Evolutionary conservation across 2,888 invertebrate genomes (phyloP), one percentile per base, ranked within the genome.

Genomic region (Synanthedon formicaeformis): DNA sequence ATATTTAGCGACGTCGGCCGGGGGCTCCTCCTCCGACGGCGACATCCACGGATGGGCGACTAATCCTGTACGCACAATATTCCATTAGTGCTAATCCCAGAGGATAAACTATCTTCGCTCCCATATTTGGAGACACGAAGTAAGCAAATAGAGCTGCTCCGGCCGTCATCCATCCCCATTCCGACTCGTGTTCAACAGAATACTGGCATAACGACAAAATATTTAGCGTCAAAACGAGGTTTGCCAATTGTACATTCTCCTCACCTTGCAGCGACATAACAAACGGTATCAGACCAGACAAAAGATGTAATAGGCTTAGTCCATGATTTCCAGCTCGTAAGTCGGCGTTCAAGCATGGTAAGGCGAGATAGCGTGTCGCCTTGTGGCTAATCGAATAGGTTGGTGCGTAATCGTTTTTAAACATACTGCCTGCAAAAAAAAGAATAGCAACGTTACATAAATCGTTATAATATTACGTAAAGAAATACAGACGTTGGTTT

Each of bases 261-360:
- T 72, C 64, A 2, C 73, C 75, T 12, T 71, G 52, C 11, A 84
- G 51, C 0, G 78, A 66, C 54, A 85, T 40, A 0, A 63, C 69
- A 57, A 84, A 82, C 0, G 85, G 85, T 1, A 85, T 55, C 0
- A 81, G 40, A 11, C 84, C 85, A 12, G 83, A 82, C 11, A 77
- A 48, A 11, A 83, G 59, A 52, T 84, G 82, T 3, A 78, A 2
- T 0, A 62, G 41, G 52, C 75, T 69, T 1, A 84, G 1, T 1
- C 54, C 55, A 11, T 50, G 16, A 53, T 82, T 68, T 0, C 56
- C 49, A 1, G 68, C 59, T 51, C 77, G 74, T 1, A 84, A 55
- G 45, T 85, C 85, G 0, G 83, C 84, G 69, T 75, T 83, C 1
- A 85, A 55, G 53, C 82, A 81, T 0, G 85, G 79, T 13, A 85